These are phyloP conservation scores for Castor canadensis DNA, from an alignment of 2,113 vertebrate genomes.

Conservation along the genomic window DNA sequence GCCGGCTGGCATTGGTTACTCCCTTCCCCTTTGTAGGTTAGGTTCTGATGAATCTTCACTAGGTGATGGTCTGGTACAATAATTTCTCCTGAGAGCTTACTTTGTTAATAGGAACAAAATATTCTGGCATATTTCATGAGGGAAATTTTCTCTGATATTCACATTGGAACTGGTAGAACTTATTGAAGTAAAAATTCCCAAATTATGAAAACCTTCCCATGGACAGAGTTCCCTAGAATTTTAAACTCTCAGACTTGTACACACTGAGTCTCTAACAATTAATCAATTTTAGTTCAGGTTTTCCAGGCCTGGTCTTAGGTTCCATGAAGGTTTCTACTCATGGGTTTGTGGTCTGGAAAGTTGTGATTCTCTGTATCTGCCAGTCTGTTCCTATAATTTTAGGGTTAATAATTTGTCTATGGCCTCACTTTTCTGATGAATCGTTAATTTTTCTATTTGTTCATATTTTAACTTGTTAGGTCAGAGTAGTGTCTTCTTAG, in stretches of 20 bases:
- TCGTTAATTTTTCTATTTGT: background rate
- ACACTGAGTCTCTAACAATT: background rate
- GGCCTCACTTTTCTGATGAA: background rate
- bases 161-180: background rate
- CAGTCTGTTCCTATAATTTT: background rate
- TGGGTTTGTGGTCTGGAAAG: background rate
- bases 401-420: background rate
- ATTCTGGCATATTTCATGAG: background rate
- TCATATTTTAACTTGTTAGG: background rate
- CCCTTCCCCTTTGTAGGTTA: background rate
- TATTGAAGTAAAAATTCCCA: background rate
- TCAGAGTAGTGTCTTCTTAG: background rate
- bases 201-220: background rate
- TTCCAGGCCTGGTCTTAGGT: background rate
- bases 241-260: background rate
- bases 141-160: background rate
- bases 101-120: background rate
- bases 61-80: background rate
- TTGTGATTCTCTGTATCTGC: background rate
- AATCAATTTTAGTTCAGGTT: background rate
- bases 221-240: too few species aligned
- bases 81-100: background rate
- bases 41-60: background rate
- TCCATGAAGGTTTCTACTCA: background rate
- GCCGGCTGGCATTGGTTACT: background rate